Conservation (phyloP, 2,797 vertebrate genomes). For the Lates japonicus region DNA sequence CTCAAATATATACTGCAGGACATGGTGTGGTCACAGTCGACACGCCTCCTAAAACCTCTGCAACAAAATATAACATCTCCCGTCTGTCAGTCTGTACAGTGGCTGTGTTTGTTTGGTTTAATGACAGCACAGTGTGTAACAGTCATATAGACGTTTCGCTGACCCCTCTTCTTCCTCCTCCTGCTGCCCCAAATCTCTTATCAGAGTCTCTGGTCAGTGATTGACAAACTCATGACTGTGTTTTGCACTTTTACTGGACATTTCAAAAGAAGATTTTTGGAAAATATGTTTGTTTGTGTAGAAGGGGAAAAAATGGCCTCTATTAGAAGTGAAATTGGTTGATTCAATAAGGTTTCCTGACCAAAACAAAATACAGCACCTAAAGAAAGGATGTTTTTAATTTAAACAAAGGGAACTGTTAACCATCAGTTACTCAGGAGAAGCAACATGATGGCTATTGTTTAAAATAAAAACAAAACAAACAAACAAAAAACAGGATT, state of each 20-base stretch:
- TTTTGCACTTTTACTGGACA: neutral
- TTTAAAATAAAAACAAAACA: too few species aligned
- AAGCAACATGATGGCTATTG: too few species aligned
- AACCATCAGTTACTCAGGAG: too few species aligned
- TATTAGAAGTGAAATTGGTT: too few species aligned
- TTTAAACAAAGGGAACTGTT: too few species aligned
- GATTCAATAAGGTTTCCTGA: too few species aligned
- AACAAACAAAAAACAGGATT: too few species aligned
- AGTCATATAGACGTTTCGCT: neutral
- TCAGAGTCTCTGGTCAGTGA: conserved; percentile 45
- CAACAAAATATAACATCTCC: neutral
- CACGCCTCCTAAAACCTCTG: neutral
- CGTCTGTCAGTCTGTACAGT: neutral
- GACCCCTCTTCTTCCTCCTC: conserved; percentile 2
- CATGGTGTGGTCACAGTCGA: neutral
- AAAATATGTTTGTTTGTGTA: neutral
- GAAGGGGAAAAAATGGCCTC: too few species aligned
- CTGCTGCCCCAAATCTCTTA: conserved; percentile 39
- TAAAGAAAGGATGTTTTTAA: too few species aligned
- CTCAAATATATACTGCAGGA: neutral
- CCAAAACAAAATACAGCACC: too few species aligned
- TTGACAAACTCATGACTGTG: conserved; percentile 19
- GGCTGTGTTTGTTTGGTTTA: conserved; percentile 24
- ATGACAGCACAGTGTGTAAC: neutral
- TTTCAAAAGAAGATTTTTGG: neutral